Conservation (phyloP, 2,888 invertebrate genomes). For the Serripes groenlandicus region DNA sequence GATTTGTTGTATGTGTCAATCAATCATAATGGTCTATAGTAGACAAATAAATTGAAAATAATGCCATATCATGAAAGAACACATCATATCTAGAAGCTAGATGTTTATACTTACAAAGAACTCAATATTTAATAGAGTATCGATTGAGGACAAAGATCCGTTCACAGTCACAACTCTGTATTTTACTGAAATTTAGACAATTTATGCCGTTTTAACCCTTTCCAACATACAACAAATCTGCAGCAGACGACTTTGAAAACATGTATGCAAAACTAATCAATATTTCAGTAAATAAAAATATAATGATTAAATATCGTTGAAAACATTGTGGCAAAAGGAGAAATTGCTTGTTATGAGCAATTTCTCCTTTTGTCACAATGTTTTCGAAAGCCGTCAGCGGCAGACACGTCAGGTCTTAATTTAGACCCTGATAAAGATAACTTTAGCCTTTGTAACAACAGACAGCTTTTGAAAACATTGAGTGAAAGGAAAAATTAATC, state of each 20-base stretch:
- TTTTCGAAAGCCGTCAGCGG: background rate
- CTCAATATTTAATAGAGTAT: conserved; percentile 89
- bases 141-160: conserved; percentile 90
- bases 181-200: conserved; percentile 88
- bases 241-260: background rate
- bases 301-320: too few relatives aligned
- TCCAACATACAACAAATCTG: background rate
- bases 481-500: background rate
- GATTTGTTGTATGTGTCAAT: too few relatives aligned
- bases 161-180: conserved; percentile 93
- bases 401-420: background rate
- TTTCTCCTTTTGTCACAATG: background rate
- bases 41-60: too few relatives aligned
- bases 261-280: background rate
- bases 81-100: too few relatives aligned
- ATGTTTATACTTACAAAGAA: conserved; percentile 89
- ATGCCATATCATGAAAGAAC: too few relatives aligned
- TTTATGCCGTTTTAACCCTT: too few relatives aligned
- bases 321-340: background rate
- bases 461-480: background rate
- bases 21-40: too few relatives aligned
- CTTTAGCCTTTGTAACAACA: background rate
- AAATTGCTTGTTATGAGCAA: background rate
- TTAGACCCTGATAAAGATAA: background rate
- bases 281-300: too few relatives aligned